Conservation (phyloP, 2,113 vertebrate species). For the Cyanoliseus patagonus region DNA sequence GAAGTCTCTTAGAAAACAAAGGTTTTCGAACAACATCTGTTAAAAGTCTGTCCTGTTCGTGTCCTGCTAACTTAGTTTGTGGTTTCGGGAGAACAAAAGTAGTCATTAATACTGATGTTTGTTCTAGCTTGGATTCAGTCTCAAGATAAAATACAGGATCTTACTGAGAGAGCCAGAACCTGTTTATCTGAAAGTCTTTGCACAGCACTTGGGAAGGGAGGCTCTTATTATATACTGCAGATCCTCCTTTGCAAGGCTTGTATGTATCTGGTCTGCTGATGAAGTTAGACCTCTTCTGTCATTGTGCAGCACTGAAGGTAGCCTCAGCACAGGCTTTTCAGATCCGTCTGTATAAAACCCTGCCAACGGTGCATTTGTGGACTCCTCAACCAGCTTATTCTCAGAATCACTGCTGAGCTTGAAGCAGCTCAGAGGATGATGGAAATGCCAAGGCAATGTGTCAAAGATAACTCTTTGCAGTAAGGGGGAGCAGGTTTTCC, state of each 20-base stretch:
- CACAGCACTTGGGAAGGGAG: neutral
- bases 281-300: neutral
- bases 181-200: neutral
- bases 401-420: neutral
- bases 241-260: neutral
- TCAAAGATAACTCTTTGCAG: neutral
- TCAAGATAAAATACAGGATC: neutral
- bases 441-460: neutral
- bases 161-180: neutral
- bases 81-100: neutral
- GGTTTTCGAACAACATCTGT: neutral
- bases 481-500: neutral
- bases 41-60: neutral
- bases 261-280: neutral
- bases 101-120: neutral
- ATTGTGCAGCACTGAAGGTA: neutral
- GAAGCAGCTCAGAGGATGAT: neutral
- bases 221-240: neutral
- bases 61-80: neutral
- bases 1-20: neutral
- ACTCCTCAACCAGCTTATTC: neutral
- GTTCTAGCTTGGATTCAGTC: neutral
- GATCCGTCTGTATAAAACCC: neutral
- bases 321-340: neutral
- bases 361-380: rapidly evolving